Evolutionary conservation across 2,113 vertebrate species (phyloP), one percentile per base, ranked within the genome.

Genomic region (Paedocypris sp.): DNA sequence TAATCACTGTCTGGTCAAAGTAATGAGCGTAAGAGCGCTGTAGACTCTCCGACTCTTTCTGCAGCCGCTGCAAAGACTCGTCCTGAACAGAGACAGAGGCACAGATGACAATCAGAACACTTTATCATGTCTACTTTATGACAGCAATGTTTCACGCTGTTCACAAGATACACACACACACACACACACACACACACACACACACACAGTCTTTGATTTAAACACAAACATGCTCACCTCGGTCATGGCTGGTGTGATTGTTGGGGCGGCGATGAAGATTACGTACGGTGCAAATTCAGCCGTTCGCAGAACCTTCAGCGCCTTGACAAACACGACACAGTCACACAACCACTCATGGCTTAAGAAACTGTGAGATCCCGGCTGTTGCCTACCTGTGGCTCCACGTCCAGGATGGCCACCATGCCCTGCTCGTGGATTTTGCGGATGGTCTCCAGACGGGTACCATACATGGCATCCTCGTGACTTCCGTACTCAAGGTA

Each of bases 391-490:
- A 97, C 94, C 94, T 98, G 94, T 60, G 94, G 94, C 70, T 98
- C 94, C 62, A 98, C 94, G 19, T 98, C 94, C 82, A 98, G 87
- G 73, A 98, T 97, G 64, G 93, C 88, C 57, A 97, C 87, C 68
- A 92, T 86, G 63, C 88, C 89, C 83, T 92, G 89, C 66, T 96
- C 89, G 10, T 98, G 93, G 79, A 98, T 97, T 80, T 92, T 89
- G 29, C 93, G 87, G 76, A 98, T 97, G 73, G 94, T 98, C 85
- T 97, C 93, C 77, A 98, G 87, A 75, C 94, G 90, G 39, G 94
- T 98, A 52, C 94, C 94, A 20, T 97, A 98, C 94, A 98, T 98
- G 53, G 94, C 94, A 68, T 97, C 94, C 80, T 98, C 94, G n/a
- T 98, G 94, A 84, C 94, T 97, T 77, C 94, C 94, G 36, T 98